phyloP scores from a whole-genome alignment of 2,888 invertebrate species.

The Agrotis segetum region DNA sequence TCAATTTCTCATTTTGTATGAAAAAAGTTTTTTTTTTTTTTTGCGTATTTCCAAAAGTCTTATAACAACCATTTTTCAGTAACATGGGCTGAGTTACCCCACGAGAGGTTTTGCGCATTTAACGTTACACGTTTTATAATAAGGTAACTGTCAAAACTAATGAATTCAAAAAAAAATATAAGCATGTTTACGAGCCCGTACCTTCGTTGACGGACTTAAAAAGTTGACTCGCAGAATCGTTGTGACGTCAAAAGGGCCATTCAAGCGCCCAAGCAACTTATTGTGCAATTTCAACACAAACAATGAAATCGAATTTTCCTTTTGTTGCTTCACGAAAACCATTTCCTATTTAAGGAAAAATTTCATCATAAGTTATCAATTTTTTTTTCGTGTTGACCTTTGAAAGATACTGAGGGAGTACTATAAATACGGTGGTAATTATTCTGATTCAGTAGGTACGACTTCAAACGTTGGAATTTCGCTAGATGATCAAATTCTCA shows the following conservation, averaged over 20 bases:
- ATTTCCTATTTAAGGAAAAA: constrained; percentile 1
- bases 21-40: too few species aligned
- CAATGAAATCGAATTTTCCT: not conserved
- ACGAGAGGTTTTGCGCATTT: too few species aligned
- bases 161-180: too few species aligned
- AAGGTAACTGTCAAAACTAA: too few species aligned
- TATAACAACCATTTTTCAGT: too few species aligned
- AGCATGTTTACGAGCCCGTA: too few species aligned
- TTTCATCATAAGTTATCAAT: not conserved
- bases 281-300: not conserved
- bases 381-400: not conserved
- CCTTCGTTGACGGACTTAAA: too few species aligned
- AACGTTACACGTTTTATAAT: too few species aligned
- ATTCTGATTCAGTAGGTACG: not conserved
- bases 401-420: not conserved
- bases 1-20: too few species aligned
- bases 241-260: not conserved
- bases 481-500: constrained; percentile 17
- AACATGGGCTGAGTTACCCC: too few species aligned
- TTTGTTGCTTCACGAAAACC: constrained; percentile 14
- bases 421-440: not conserved
- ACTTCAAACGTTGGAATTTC: constrained; percentile 32
- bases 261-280: not conserved
- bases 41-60: too few species aligned
- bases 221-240: too few species aligned